Percentiles rank a stretch among this genome's conserved stretches.
Evolutionary conservation across 2,113 vertebrate species (phyloP).

Genomic region (Seriola aureovittata): DNA sequence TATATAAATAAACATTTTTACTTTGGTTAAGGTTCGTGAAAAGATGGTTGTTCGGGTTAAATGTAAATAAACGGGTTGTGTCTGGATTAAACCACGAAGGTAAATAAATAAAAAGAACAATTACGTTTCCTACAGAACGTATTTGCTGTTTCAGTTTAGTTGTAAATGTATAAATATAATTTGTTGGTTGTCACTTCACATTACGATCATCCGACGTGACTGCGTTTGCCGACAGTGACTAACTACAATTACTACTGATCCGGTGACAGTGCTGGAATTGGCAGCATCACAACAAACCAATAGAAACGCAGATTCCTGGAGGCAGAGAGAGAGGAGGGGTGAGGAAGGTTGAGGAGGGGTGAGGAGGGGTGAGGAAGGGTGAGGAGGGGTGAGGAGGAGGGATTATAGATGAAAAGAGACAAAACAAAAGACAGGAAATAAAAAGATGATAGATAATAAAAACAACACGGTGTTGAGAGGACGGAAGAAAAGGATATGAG

Average conservation of each 20-base stretch:
- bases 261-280: too few relatives aligned
- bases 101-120: too few relatives aligned
- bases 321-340: not conserved
- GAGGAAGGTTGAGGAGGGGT: not conserved
- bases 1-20: too few relatives aligned
- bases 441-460: constrained; percentile 24
- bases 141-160: too few relatives aligned
- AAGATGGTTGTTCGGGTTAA: too few relatives aligned
- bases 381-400: not conserved
- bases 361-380: not conserved
- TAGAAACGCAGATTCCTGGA: not conserved
- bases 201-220: not conserved
- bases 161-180: too few relatives aligned
- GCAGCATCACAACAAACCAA: not conserved
- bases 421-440: constrained; percentile 3
- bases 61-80: too few relatives aligned
- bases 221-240: not conserved
- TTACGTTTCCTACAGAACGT: too few relatives aligned
- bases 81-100: too few relatives aligned
- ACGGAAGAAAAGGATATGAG: not conserved
- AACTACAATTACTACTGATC: not conserved
- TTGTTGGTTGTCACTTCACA: too few relatives aligned
- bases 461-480: not conserved
- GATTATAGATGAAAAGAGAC: not conserved
- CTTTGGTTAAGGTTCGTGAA: too few relatives aligned